These are phyloP conservation scores for Tragopan temminckii DNA, from an alignment of 2,797 vertebrate genomes.

Conservation along the genomic window DNA sequence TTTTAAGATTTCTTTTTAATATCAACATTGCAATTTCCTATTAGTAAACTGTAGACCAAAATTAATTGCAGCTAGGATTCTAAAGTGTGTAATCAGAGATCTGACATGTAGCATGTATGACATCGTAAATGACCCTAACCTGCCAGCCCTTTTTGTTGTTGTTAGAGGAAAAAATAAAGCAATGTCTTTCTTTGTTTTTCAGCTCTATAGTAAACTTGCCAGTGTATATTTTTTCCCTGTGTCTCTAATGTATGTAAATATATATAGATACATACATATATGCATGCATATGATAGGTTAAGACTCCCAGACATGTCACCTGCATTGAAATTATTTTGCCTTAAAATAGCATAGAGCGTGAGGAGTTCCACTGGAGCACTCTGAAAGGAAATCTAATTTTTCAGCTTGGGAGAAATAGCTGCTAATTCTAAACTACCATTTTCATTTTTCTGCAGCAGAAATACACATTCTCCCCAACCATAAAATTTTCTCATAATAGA, in stretches of 20 bases:
- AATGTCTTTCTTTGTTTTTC: not conserved
- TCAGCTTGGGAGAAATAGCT: slow-evolving; percentile 56
- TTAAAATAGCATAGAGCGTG: not conserved
- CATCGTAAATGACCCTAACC: not conserved
- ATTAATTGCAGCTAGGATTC: not conserved
- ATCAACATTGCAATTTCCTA: not conserved
- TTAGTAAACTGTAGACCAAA: not conserved
- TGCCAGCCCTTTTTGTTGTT: not conserved
- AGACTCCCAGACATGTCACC: not conserved
- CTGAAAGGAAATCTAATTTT: slow-evolving; percentile 46
- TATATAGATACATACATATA: not conserved
- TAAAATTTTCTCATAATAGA: slow-evolving; percentile 77
- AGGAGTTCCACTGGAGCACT: slow-evolving; percentile 34
- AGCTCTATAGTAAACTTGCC: not conserved
- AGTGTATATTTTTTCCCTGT: not conserved
- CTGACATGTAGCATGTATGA: not conserved
- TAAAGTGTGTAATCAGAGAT: not conserved
- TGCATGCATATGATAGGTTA: not conserved
- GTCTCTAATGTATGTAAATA: not conserved
- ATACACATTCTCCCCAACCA: slow-evolving; percentile 57
- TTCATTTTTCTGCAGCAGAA: slow-evolving; percentile 71
- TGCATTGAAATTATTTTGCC: slow-evolving; percentile 6
- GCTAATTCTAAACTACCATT: slow-evolving; percentile 65
- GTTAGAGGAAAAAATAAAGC: not conserved
- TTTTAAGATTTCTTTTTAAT: not conserved